Base-by-base conservation (phyloP, 2,888 invertebrate species). In the Andrena trimmerana region DNA sequence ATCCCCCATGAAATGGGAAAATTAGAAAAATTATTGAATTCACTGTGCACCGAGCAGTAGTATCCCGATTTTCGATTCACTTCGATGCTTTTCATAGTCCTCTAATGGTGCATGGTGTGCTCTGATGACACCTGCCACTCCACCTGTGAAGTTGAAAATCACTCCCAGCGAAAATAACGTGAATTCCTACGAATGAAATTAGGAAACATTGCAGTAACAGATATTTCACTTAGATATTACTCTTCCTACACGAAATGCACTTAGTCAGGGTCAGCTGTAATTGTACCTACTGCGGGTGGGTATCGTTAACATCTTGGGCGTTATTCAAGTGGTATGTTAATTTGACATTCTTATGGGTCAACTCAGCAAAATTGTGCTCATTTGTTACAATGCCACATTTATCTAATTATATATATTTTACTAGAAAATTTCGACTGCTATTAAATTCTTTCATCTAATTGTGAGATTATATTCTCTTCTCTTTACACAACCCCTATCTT, bases 141-240 rank as follows among this genome's bases (percentile, higher is more conserved):
- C 90, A 33, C 85, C 90, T 62, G 85, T 81, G 20, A 88, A 70
- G 67, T 90, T 84, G 4, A 90, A 79, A 59, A 86, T 60, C 20
- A 85, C 57, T 29, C 91, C 91, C 13, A 90, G 52, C 5, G 68
- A 52, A 54, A 87, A 86, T 33, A 86, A 86, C 2, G 85, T 84
- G 20, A 86, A 85, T 78, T 90, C 89, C 89, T 89, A 33, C 0
- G 80, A 65, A 65, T 8, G 0, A 42, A 73, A 42, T 31, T 0
- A 6, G n/a, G 27, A 16, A 54, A 52, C 7, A 13, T 20, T 33
- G 2, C n/a, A 31, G 10, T 31, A 62, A 33, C 10, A 62, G n/a
- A 33, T 7, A 20, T 33, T 13, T 36, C 8, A 20, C 62, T 20
- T 42, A 20, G 33, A 62, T 29, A 36, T 36, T 33, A 42, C 42